phyloP scores from a whole-genome alignment of 2,113 vertebrate species.

The Trichechus manatus region DNA sequence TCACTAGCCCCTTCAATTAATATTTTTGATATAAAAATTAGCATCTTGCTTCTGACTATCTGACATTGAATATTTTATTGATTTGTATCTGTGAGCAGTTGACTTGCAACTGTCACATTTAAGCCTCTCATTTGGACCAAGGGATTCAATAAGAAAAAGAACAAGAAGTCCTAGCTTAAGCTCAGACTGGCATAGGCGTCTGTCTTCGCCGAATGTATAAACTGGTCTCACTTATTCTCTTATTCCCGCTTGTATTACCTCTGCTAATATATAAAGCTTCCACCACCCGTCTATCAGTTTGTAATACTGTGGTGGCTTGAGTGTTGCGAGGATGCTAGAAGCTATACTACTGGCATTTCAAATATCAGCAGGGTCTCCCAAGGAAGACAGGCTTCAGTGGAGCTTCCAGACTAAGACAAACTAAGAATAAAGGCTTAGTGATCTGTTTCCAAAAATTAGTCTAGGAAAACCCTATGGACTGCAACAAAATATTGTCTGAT shows the following conservation, averaged over 20 bases:
- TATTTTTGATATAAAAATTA: conserved; percentile 83
- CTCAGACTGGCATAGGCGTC: not conserved
- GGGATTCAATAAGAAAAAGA: not conserved
- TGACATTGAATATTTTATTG: conserved; percentile 77
- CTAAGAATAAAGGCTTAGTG: too few species aligned
- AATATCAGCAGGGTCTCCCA: too few species aligned
- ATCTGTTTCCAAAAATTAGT: too few species aligned
- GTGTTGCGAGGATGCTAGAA: too few species aligned
- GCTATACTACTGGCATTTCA: too few species aligned
- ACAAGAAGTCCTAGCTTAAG: not conserved
- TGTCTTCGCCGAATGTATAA: conserved; percentile 17
- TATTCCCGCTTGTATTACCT: not conserved
- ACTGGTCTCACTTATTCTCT: conserved; percentile 27
- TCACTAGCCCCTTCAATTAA: conserved; percentile 77
- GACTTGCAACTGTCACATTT: conserved; percentile 81
- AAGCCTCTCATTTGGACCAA: conserved; percentile 75
- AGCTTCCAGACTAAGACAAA: too few species aligned
- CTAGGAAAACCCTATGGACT: too few species aligned
- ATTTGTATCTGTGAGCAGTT: conserved; percentile 79
- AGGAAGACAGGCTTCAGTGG: too few species aligned
- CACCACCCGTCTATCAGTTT: too few species aligned
- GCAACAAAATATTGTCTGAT: too few species aligned
- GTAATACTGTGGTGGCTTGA: too few species aligned
- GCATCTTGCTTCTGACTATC: conserved; percentile 75
- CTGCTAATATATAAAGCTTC: not conserved